Evolutionary conservation across 2,888 invertebrate species (phyloP).

Genomic region (Cheiracanthium punctorium): DNA sequence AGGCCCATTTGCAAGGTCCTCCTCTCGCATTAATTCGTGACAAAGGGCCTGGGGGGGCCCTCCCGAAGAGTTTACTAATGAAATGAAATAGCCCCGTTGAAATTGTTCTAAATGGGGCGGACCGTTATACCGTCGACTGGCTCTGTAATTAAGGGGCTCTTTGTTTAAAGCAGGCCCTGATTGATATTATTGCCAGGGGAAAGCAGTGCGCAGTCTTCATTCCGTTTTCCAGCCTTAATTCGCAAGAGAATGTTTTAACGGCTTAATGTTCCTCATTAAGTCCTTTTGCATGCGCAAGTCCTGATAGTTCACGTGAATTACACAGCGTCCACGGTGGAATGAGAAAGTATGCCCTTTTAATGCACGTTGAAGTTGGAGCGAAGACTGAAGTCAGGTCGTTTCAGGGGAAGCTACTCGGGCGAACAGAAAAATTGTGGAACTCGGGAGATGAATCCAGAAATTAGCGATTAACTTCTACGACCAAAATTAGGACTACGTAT

Average conservation of each 20-base stretch:
- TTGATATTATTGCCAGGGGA: constrained; percentile 33
- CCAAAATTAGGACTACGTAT: no score
- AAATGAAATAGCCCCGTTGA: constrained; percentile 42
- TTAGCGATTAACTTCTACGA: no score
- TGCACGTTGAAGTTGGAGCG: no score
- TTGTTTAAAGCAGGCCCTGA: constrained; percentile 31
- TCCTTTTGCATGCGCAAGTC: background rate
- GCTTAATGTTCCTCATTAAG: background rate
- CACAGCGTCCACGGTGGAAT: background rate
- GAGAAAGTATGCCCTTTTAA: background rate
- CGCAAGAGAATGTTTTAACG: background rate
- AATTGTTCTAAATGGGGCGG: constrained; percentile 31
- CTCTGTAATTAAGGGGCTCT: constrained; percentile 44
- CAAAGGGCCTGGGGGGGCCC: constrained; percentile 7
- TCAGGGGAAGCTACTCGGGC: no score
- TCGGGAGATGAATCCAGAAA: no score
- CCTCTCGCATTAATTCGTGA: constrained; percentile 46
- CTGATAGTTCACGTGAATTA: background rate
- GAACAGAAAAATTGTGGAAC: no score
- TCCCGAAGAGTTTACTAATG: constrained; percentile 29
- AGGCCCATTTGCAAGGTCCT: constrained; percentile 30
- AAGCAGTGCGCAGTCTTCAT: background rate
- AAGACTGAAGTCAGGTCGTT: no score
- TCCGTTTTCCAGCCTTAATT: background rate
- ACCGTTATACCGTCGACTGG: constrained; percentile 9